phyloP scores from a whole-genome alignment of 2,797 vertebrate species.

The Pseudomugil tenellus region DNA sequence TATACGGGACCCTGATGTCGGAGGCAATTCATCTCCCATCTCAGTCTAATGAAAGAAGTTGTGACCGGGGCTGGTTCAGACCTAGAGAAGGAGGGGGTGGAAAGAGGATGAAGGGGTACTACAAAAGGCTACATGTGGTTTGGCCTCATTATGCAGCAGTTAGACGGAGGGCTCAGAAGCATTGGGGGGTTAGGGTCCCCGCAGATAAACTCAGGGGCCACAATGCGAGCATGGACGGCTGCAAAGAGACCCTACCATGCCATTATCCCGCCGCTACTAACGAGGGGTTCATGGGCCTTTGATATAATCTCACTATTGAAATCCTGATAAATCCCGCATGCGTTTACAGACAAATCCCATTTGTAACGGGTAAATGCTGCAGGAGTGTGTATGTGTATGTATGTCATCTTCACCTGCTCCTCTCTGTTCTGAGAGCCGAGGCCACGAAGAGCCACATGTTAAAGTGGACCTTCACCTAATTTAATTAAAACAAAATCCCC shows the following conservation, averaged over 20 bases:
- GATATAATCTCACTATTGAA: conserved; percentile 95
- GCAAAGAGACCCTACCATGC: conserved; percentile 89
- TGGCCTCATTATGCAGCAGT: conserved; percentile 94
- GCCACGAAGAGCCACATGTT: conserved; percentile 84
- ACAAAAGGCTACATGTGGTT: conserved; percentile 93
- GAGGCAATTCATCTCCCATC: conserved; percentile 89
- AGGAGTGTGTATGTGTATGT: conserved; percentile 32
- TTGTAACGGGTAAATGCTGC: conserved; percentile 82
- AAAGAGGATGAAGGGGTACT: conserved; percentile 77
- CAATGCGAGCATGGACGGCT: conserved; percentile 88
- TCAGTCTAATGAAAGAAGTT: conserved; percentile 89
- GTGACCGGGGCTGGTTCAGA: conserved; percentile 84
- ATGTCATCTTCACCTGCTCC: conserved; percentile 79
- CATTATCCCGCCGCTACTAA: conserved; percentile 91
- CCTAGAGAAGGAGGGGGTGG: conserved; percentile 24
- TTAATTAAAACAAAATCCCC: conserved; percentile 77
- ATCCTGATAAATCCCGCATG: conserved; percentile 90
- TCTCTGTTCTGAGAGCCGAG: conserved; percentile 80
- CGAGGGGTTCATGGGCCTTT: conserved; percentile 94
- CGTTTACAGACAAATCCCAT: conserved; percentile 93
- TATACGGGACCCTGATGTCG: conserved; percentile 84
- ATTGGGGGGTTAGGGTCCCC: conserved; percentile 88
- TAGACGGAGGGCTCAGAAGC: conserved; percentile 87
- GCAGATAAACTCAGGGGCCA: conserved; percentile 87
- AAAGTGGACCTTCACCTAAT: conserved; percentile 74